Base-by-base conservation (phyloP, 1,140 invertebrate genomes). In the Aphelinus atriplicis region DNA sequence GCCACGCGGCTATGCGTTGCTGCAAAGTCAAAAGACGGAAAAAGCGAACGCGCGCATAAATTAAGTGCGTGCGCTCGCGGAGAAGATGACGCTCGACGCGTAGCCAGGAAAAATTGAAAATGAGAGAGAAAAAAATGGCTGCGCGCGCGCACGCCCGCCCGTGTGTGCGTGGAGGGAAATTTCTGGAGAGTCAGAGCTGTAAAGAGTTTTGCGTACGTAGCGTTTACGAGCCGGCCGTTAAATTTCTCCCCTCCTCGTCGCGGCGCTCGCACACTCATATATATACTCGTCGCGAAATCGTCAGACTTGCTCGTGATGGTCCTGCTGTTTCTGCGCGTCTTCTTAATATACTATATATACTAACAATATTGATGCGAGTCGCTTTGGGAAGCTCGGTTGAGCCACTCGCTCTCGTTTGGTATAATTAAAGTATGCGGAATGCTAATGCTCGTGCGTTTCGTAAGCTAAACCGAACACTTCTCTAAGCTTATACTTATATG, bases 191-290 rank as follows among this genome's bases (percentile, higher is more conserved):
- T 26, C 58, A 7, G 76, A 80, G 81, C 77, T 80, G 81, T 83
- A 85, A 85, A 85, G 79, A 78, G 80, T 78, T 67, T 60, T 45
- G 45, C 71, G 47, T 51, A 46, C 3, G 75, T 77, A 80, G 78
- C 81, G 77, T 85, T 85, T 85, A 85, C 79, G 84, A 84, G 75
- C 65, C n/a, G 45, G 71, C 82, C 82, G 83, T 85, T 85, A 84
- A 83, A 71, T 26, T 26, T 26, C 26, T 26, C 26, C 26, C 26
- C 26, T 78, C 75, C 26, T 55, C 3, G 3, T 6, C 58, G 60
- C 46, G 60, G 60, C 64, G 7, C 64, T 7, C 47, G 1, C 50
- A 10, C 51, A 7, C 65, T 46, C 7, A 56, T 26, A 26, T 26
- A 26, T 26, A 26, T 26, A 26, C 26, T 26, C 26, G 26, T 26